Conservation (phyloP, 2,797 vertebrate species). For the Lacerta bilineata region DNA sequence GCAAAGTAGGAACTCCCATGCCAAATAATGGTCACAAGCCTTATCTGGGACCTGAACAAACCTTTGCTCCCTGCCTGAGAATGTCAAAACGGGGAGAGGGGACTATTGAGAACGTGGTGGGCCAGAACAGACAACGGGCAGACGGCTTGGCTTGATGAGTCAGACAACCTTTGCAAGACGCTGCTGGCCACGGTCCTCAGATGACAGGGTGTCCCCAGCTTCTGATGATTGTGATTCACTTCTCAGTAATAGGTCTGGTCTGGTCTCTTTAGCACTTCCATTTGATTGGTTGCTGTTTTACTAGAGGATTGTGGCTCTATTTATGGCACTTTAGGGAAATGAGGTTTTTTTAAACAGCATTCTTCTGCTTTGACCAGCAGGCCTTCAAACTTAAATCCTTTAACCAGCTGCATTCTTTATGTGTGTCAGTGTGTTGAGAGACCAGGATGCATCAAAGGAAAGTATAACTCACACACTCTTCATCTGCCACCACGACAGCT, state of each 20-base stretch:
- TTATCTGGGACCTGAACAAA: too few relatives aligned
- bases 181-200: neutral
- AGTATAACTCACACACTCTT: slow-evolving; percentile 50
- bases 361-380: neutral
- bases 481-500: slow-evolving; percentile 49
- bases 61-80: too few relatives aligned
- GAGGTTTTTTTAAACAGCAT: neutral
- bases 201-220: neutral
- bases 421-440: slow-evolving; percentile 52
- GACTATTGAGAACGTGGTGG: neutral
- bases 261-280: neutral
- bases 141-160: neutral
- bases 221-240: neutral
- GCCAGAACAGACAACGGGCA: too few relatives aligned
- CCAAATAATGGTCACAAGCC: too few relatives aligned
- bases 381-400: neutral
- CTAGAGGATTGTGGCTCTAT: neutral
- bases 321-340: neutral
- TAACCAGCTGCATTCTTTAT: slow-evolving; percentile 40
- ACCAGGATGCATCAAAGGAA: slow-evolving; percentile 55
- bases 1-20: too few relatives aligned
- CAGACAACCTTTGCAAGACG: neutral
- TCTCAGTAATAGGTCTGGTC: neutral
- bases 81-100: too few relatives aligned
- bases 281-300: neutral